Conservation (phyloP, 2,797 vertebrate species). For the Dermochelys coriacea region DNA sequence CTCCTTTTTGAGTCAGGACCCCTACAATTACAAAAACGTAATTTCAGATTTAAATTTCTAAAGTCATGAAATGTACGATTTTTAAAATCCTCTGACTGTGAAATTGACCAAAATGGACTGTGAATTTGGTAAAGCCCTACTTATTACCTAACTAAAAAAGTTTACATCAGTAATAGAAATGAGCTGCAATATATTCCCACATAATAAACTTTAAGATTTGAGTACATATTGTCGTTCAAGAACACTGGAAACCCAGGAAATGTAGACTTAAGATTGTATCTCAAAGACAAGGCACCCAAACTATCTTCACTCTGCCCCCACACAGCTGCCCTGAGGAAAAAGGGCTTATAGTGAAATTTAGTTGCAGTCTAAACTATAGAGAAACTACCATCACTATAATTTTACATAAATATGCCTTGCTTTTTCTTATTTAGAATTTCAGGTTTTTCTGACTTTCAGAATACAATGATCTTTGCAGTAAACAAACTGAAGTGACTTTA, state of each 20-base stretch:
- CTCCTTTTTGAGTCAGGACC: too few relatives aligned
- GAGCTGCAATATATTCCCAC: neutral
- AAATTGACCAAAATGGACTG: too few relatives aligned
- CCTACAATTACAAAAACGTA: too few relatives aligned
- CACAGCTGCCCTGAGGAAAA: neutral
- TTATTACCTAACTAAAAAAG: neutral
- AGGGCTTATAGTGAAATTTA: neutral
- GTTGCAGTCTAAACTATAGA: neutral
- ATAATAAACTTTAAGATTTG: neutral
- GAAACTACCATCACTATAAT: neutral
- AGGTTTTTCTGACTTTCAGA: neutral
- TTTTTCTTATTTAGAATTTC: neutral
- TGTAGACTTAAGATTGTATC: neutral
- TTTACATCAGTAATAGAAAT: neutral
- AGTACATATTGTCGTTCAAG: neutral
- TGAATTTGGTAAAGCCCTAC: neutral
- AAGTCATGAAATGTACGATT: too few relatives aligned
- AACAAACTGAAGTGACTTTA: neutral
- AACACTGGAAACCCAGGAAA: neutral
- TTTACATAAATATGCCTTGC: neutral
- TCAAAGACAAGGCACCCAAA: accelerated
- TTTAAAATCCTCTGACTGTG: too few relatives aligned
- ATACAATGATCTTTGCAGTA: neutral
- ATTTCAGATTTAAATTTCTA: too few relatives aligned
- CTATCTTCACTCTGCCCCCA: neutral